Evolutionary conservation across 1,140 invertebrate genomes (phyloP).

Genomic region (Rhagoletis zephyria): DNA sequence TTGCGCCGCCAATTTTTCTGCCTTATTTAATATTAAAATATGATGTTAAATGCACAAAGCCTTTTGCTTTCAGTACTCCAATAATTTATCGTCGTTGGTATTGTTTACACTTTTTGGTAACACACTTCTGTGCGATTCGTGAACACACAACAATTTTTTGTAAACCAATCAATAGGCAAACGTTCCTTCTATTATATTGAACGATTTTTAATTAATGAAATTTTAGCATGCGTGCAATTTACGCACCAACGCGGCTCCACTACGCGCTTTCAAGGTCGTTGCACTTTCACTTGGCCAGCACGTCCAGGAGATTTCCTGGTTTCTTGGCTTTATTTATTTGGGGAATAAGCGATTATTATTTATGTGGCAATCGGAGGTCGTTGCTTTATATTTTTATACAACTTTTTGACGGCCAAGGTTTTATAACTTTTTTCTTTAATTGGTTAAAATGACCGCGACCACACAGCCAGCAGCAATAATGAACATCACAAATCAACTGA

Average conservation of each 20-base stretch:
- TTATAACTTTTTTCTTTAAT: background rate
- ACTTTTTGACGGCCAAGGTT: background rate
- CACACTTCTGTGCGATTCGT: background rate
- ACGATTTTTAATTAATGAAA: background rate
- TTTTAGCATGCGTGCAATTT: background rate
- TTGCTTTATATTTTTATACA: background rate
- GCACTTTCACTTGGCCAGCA: constrained; percentile 16
- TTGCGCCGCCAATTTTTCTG: background rate
- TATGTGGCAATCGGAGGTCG: too few species aligned
- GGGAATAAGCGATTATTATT: too few species aligned
- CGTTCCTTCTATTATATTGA: background rate
- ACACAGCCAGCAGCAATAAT: background rate
- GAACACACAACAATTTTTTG: background rate
- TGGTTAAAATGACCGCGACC: background rate
- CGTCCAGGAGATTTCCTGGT: background rate
- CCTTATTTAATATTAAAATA: background rate
- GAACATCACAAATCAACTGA: constrained; percentile 23
- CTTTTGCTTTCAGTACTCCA: background rate
- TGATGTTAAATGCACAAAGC: background rate
- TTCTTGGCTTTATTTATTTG: background rate
- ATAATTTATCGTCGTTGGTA: background rate
- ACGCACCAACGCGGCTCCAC: background rate
- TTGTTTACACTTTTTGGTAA: background rate
- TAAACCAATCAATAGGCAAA: background rate
- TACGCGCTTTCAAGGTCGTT: constrained; percentile 28